Evolutionary conservation across 2,113 vertebrate genomes (phyloP).

Genomic region (Origma solitaria): DNA sequence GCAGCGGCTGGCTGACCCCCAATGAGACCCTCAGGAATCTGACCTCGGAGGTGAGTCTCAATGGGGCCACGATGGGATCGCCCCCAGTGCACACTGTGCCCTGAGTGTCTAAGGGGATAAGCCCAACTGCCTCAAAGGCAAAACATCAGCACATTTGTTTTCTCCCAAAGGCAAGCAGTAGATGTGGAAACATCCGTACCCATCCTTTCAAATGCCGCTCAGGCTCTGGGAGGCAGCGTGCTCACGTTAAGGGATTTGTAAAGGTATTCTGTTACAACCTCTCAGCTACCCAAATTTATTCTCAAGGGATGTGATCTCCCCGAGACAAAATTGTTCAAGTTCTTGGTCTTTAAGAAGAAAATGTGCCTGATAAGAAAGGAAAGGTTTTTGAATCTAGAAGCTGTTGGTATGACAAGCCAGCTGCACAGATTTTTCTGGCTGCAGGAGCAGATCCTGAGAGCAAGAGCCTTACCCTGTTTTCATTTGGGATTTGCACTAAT

Average conservation of each 20-base stretch:
- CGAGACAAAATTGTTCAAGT: background rate
- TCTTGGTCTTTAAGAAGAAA: background rate
- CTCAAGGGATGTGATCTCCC: background rate
- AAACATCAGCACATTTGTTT: background rate
- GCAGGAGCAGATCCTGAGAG: background rate
- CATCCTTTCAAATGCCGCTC: background rate
- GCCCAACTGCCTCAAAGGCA: background rate
- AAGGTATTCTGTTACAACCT: background rate
- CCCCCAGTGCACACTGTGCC: background rate
- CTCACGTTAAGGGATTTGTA: background rate
- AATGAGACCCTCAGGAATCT: slow-evolving; percentile 72
- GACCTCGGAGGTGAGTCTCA: slow-evolving; percentile 62
- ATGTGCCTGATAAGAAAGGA: background rate
- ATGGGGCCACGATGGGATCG: fast-evolving
- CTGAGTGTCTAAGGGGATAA: background rate
- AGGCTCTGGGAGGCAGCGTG: background rate
- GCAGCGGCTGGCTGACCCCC: slow-evolving; percentile 71
- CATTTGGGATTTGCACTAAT: slow-evolving; percentile 2
- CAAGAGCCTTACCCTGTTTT: background rate
- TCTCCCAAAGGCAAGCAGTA: background rate
- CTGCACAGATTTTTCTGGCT: background rate
- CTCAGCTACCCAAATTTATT: background rate
- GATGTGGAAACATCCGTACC: background rate
- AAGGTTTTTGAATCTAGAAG: background rate
- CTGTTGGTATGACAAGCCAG: background rate